These are phyloP conservation scores for Malachius bipustulatus DNA, from an alignment of 2,888 invertebrate species.

Conservation along the genomic window DNA sequence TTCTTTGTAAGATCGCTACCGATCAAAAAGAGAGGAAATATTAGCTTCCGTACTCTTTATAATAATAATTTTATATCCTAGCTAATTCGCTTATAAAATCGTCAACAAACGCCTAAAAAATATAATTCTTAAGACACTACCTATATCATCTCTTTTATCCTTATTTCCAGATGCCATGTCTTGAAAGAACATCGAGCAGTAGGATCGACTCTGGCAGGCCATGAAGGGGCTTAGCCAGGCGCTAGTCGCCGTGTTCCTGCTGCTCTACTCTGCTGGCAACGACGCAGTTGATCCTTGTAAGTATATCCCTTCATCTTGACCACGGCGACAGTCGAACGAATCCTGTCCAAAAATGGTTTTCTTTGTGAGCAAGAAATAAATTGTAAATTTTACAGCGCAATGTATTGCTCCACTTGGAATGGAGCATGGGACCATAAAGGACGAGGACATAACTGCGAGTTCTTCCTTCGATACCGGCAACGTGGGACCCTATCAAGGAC, in stretches of 20 bases:
- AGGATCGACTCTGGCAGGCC: slow-evolving; percentile 26
- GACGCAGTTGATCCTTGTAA: slow-evolving; percentile 33
- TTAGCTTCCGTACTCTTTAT: no score
- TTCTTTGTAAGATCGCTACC: no score
- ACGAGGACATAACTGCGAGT: slow-evolving; percentile 72
- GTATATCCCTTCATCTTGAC: slow-evolving; percentile 17
- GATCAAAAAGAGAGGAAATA: no score
- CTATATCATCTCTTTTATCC: no score
- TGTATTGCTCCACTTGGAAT: slow-evolving; percentile 75
- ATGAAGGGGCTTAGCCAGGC: slow-evolving; percentile 24
- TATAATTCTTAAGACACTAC: no score
- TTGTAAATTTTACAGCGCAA: slow-evolving; percentile 52
- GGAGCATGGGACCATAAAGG: slow-evolving; percentile 72
- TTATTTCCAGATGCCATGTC: slow-evolving; percentile 28
- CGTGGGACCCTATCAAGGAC: slow-evolving; percentile 76
- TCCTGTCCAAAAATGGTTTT: no score
- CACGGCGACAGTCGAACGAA: not conserved
- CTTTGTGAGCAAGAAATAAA: not conserved
- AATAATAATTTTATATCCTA: no score
- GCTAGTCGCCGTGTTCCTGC: slow-evolving; percentile 20
- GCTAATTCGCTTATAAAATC: no score
- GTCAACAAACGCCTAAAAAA: no score
- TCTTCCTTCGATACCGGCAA: slow-evolving; percentile 76
- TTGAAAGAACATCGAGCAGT: slow-evolving; percentile 23
- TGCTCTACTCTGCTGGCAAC: slow-evolving; percentile 20